Base-by-base conservation (phyloP, 1,140 invertebrate species). In the Drosophila athabasca region DNA sequence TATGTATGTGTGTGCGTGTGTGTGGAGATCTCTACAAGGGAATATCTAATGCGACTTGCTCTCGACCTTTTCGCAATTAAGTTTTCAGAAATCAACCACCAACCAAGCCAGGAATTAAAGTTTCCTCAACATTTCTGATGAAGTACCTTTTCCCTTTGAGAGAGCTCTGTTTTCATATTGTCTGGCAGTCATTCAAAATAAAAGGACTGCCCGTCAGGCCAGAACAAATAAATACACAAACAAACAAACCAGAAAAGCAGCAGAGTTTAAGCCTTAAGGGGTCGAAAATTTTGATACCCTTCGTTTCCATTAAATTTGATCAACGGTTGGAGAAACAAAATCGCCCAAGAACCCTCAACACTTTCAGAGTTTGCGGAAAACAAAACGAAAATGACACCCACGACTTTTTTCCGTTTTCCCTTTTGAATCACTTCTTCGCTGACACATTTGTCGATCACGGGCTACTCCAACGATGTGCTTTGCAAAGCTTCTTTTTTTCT, bases 11-110 rank as follows among this genome's bases (percentile, higher is more conserved):
- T 17, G 8, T 50, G 41, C 35, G 13, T 49, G 7, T 41, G 17
- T 51, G 29, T 9, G 17, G 53, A 29, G 55, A 19, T 55, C 55
- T 24, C 45, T 67, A 41, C 41, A 76, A 76, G 78, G 73, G 72
- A 81, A 72, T 80, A 71, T 66, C 11, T 46, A 76, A 81, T 81
- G 66, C 26, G 43, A 50, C 52, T 81, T 55, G 54, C 62, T 51
- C 45, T 55, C 45, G 59, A 68, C 76, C 65, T 52, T 55, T 73
- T 58, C 8, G 66, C 69, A 79, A 79, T 79, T 79, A 79, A 79
- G 65, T 72, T 57, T 49, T 67, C 59, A 59, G 61, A 64, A 76
- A 76, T 62, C 61, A 78, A 61, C 55, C 51, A 78, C 50, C 75
- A 49, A 78, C 45, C 75, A 43, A 26, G 35, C 39, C 55, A 19